These are phyloP conservation scores for Callocephalon fimbriatum DNA, from an alignment of 2,113 vertebrate genomes.

Conservation along the genomic window DNA sequence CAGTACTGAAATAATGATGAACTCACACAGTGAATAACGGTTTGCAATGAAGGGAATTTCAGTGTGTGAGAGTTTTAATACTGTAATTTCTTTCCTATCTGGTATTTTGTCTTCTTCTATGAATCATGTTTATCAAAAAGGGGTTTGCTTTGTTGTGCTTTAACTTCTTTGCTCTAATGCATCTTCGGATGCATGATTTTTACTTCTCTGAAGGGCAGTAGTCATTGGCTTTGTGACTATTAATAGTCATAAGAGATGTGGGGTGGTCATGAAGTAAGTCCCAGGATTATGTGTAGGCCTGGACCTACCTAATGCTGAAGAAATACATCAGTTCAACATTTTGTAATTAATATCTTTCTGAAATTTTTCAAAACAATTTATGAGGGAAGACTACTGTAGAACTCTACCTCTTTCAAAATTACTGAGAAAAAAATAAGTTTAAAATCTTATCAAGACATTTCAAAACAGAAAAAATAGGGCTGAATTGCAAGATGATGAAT, in stretches of 20 bases:
- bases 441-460: not conserved
- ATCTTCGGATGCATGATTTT: not conserved
- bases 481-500: not conserved
- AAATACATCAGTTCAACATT: not conserved
- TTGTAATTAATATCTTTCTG: not conserved
- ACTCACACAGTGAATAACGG: not conserved
- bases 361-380: not conserved
- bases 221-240: not conserved
- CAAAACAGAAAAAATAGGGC: not conserved
- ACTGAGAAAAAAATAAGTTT: not conserved
- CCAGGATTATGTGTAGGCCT: not conserved
- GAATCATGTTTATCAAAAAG: not conserved
- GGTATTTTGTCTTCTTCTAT: not conserved
- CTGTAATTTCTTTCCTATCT: not conserved
- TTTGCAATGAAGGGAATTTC: not conserved
- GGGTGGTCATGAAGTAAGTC: not conserved
- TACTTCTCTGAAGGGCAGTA: not conserved
- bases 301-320: not conserved
- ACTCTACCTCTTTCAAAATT: accelerated
- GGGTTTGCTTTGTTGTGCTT: not conserved
- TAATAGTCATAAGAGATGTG: not conserved
- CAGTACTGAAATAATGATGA: not conserved
- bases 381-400: not conserved
- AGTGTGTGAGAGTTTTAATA: not conserved
- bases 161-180: not conserved